Conservation (phyloP, 2,888 invertebrate species). For the Cybosia mesomella region DNA sequence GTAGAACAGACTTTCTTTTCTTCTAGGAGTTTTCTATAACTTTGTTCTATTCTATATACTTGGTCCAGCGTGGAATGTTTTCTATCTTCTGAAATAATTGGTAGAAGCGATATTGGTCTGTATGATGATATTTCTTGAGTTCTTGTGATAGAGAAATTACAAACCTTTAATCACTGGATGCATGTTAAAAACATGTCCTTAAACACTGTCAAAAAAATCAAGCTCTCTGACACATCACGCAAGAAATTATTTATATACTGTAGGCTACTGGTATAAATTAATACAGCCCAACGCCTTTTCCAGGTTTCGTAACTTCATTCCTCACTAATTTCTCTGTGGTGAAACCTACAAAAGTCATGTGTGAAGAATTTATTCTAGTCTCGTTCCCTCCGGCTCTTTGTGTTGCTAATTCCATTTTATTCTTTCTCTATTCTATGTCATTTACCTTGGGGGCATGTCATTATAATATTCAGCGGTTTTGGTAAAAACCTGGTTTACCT, state of each 20-base stretch:
- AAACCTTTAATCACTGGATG: neutral
- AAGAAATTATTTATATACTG: constrained; percentile 35
- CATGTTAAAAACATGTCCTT: neutral
- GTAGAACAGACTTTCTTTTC: no score
- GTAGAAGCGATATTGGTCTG: no score
- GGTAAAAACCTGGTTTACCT: constrained; percentile 38
- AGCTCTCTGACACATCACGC: neutral
- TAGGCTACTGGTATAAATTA: constrained; percentile 1
- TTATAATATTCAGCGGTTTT: constrained; percentile 59
- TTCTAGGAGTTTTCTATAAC: no score
- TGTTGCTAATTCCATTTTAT: constrained; percentile 77
- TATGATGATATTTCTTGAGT: no score
- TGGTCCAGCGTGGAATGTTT: no score
- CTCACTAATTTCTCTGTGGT: constrained; percentile 40
- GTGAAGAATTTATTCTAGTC: constrained; percentile 70
- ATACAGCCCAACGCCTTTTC: constrained; percentile 3
- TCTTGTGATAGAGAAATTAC: neutral
- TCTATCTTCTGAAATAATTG: no score
- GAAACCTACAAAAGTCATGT: constrained; percentile 66
- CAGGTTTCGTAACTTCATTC: constrained; percentile 17
- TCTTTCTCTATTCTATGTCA: constrained; percentile 66
- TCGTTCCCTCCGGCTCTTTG: constrained; percentile 66
- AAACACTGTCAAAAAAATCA: neutral
- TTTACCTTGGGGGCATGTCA: constrained; percentile 56
- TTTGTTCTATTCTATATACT: no score